A percentile compares a stretch with the other conserved stretches of the same genome.
These are phyloP conservation scores for Cistogaster globosa DNA, from an alignment of 2,888 invertebrate genomes.

Conservation along the genomic window DNA sequence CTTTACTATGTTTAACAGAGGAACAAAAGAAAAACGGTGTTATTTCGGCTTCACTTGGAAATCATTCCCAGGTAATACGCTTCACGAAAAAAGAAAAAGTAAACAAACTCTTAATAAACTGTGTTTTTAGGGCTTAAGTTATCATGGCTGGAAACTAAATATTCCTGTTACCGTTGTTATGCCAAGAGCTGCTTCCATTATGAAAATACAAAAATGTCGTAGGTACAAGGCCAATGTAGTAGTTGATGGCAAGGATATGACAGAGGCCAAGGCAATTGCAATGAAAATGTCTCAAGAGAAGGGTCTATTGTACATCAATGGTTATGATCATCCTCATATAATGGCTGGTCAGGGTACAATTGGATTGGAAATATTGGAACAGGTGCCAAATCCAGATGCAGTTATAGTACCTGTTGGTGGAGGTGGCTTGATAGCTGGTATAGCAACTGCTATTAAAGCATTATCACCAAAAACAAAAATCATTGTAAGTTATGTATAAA, in stretches of 20 bases:
- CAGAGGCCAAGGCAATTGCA: constrained; percentile 91
- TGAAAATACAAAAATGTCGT: constrained; percentile 96
- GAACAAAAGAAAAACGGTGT: constrained; percentile 91
- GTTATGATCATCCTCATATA: constrained; percentile 97
- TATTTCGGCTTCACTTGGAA: constrained; percentile 96
- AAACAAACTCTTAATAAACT: neutral
- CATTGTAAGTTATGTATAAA: constrained; percentile 91
- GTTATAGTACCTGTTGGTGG: constrained; percentile 94
- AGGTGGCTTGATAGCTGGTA: constrained; percentile 96
- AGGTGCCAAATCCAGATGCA: constrained; percentile 94
- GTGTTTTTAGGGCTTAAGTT: constrained; percentile 85
- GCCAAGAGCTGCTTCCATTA: constrained; percentile 96
- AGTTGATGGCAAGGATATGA: constrained; percentile 89
- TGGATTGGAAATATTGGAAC: constrained; percentile 95
- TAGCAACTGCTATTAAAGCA: constrained; percentile 94
- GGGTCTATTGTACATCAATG: constrained; percentile 92
- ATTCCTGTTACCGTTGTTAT: constrained; percentile 94
- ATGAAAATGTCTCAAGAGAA: constrained; percentile 89
- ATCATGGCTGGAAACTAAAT: constrained; percentile 89
- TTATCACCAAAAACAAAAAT: constrained; percentile 92
- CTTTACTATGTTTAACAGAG: constrained; percentile 89
- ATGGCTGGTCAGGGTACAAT: constrained; percentile 98
- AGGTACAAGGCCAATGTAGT: constrained; percentile 93
- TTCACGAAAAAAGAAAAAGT: neutral
- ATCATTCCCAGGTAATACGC: constrained; percentile 89